These are phyloP conservation scores for Eupristina koningsbergeri DNA, from an alignment of 1,140 invertebrate species.

Conservation along the genomic window DNA sequence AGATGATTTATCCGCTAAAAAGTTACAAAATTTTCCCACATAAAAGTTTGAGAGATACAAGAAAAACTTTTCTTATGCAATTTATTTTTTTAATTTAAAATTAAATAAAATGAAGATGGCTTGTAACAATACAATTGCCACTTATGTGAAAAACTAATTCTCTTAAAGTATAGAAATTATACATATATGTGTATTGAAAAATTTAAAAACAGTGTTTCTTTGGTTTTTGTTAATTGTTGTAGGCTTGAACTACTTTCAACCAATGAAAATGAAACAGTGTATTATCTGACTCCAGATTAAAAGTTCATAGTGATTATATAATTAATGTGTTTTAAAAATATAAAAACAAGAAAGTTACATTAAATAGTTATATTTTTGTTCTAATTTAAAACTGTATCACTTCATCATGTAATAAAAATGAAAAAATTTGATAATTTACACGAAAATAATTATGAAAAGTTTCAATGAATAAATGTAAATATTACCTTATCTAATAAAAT, in stretches of 20 bases:
- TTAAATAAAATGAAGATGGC: too few species aligned
- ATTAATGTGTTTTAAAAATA: neutral
- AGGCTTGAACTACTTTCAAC: slow-evolving; percentile 44
- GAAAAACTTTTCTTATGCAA: too few species aligned
- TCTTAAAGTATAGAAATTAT: neutral
- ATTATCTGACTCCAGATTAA: neutral
- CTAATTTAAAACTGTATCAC: too few species aligned
- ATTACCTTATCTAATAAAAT: neutral
- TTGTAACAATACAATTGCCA: too few species aligned
- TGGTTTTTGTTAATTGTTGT: neutral
- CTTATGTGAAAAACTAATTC: neutral
- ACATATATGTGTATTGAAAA: neutral
- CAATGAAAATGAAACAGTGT: neutral
- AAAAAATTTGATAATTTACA: neutral
- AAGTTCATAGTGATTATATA: slow-evolving; percentile 27
- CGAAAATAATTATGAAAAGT: neutral
- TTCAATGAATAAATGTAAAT: neutral
- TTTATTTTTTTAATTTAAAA: too few species aligned
- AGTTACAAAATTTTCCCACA: too few species aligned
- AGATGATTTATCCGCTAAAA: too few species aligned
- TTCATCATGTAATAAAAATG: neutral
- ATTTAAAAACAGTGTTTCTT: neutral
- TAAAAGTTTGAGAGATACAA: too few species aligned
- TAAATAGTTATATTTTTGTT: neutral
- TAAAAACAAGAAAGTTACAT: neutral